Evolutionary conservation across 2,888 invertebrate genomes (phyloP), one percentile per base, ranked within the genome.

Genomic region (Drosophila anomalata): DNA sequence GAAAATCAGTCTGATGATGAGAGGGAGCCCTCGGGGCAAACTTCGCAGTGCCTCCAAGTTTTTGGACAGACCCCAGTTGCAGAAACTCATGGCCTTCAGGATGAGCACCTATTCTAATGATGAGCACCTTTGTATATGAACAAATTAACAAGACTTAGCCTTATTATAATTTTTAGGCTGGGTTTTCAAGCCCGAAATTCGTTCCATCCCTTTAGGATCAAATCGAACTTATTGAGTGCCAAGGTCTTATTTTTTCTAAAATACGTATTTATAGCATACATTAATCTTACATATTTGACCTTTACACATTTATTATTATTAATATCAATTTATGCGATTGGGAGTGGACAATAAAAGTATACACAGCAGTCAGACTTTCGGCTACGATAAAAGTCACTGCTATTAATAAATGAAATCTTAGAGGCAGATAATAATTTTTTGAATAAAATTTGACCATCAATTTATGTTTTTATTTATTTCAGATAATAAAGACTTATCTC

Each of bases 311-410:
- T 55, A 59, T 41, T 63, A 67, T 66, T 65, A 36, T 39, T 67
- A 76, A 58, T 36, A 50, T 68, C 54, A 46, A 61, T 62, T 68
- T 53, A 65, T 47, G 44, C 55, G 74, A 80, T 80, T 76, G 69
- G 69, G 61, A 76, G 62, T 80, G 76, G 69, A 78, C 80, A 81
- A 86, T 86, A 81, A 86, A 81, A 48, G 47, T 60, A 50, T 42
- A 50, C 48, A 48, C 20, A 41, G n/a, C 26, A 52, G 52, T 53
- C 42, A 63, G 31, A 29, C 26, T 7, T 29, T 29, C 7, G 26
- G 26, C 8, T 29, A 29, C 29, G 29, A 29, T 8, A 29, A 29
- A 9, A 2, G 9, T 29, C 9, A 9, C 2, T 29, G 9, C 29
- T 29, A 9, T 29, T 29, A 29, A 9, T 29, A 9, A 29, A 29